These are phyloP conservation scores for Agrotis puta DNA, from an alignment of 2,888 invertebrate genomes.

Conservation along the genomic window DNA sequence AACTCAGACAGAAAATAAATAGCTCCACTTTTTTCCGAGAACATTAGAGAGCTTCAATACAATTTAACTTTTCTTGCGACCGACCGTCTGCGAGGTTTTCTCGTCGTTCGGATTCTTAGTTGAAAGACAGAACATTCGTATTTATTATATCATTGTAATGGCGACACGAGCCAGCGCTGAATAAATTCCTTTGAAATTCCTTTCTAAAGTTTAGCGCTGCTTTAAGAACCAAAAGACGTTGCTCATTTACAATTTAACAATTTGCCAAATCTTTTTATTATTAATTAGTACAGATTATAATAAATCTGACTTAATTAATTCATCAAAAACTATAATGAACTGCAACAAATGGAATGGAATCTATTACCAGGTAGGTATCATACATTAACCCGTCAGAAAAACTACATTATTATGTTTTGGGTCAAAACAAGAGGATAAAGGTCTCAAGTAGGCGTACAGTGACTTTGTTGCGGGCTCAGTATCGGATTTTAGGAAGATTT, in stretches of 20 bases:
- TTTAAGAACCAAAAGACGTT: constrained; percentile 16
- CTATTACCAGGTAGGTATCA: background rate
- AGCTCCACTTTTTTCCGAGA: constrained; percentile 23
- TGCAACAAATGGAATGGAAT: background rate
- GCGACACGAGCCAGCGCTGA: constrained; percentile 24
- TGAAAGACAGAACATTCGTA: constrained; percentile 48
- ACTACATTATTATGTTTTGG: constrained; percentile 31
- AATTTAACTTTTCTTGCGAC: constrained; percentile 53
- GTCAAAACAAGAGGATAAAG: constrained; percentile 57
- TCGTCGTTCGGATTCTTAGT: constrained; percentile 24
- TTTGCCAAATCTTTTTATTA: constrained; percentile 2
- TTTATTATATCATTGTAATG: constrained; percentile 26
- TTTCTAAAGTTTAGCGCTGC: background rate
- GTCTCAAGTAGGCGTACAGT: constrained; percentile 44
- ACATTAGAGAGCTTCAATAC: constrained; percentile 42
- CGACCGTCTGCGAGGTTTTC: constrained; percentile 21
- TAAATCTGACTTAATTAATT: background rate
- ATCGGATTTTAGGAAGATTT: constrained; percentile 44
- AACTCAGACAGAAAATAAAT: constrained; percentile 46
- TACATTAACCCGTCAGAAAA: constrained; percentile 45
- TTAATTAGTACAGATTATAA: constrained; percentile 24
- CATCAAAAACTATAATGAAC: constrained; percentile 22
- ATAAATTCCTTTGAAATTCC: constrained; percentile 42
- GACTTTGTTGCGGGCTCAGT: constrained; percentile 55
- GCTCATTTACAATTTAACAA: constrained; percentile 20